Percentiles rank a stretch among this genome's conserved stretches.
Evolutionary conservation across 2,113 vertebrate species (phyloP).

Genomic region (Galeopterus variegatus): DNA sequence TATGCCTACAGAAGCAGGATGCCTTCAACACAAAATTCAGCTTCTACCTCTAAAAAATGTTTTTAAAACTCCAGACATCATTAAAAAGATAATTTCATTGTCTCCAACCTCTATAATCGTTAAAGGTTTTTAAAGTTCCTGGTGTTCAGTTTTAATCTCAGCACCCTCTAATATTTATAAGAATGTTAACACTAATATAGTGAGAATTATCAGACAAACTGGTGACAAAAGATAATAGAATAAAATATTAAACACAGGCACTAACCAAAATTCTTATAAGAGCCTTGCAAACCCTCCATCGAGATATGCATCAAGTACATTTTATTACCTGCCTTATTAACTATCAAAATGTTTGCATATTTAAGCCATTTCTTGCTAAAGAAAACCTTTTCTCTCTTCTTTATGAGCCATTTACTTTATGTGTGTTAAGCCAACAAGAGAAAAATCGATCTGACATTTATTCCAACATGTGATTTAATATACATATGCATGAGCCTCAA

Average conservation of each 20-base stretch:
- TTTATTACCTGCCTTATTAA: background rate
- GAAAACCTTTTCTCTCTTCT: slow-evolving; percentile 44
- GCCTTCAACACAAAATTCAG: background rate
- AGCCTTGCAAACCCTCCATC: background rate
- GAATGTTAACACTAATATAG: background rate
- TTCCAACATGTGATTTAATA: slow-evolving; percentile 32
- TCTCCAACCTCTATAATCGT: background rate
- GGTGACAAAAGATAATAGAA: background rate
- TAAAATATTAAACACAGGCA: background rate
- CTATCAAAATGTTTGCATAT: slow-evolving; percentile 58
- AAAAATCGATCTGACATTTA: slow-evolving; percentile 64
- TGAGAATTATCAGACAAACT: background rate
- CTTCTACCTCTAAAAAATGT: background rate
- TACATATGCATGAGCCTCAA: slow-evolving; percentile 11
- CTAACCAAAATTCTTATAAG: background rate
- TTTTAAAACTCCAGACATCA: background rate
- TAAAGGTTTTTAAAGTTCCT: slow-evolving; percentile 6
- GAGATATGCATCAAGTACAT: background rate
- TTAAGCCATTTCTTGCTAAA: background rate
- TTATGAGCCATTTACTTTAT: slow-evolving; percentile 66
- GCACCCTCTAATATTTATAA: background rate
- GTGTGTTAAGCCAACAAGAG: slow-evolving; percentile 35
- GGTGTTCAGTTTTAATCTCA: background rate
- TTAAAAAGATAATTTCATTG: background rate
- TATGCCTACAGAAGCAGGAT: background rate